Base-by-base conservation (phyloP, 2,888 invertebrate species). In the Odontocerum albicorne region DNA sequence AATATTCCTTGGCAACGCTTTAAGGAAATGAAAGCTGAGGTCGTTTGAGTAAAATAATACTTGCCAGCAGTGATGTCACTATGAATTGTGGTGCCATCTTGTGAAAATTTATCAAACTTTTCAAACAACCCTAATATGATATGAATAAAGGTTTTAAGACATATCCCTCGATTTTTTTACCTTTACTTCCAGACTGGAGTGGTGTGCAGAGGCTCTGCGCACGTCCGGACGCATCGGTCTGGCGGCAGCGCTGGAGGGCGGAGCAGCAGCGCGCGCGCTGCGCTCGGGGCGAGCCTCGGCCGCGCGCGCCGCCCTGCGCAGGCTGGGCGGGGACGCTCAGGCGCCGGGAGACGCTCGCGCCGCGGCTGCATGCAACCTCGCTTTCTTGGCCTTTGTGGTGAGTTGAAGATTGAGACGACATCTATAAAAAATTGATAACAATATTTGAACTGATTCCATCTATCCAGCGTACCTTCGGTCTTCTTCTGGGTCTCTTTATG, bases 131-230 rank as follows among this genome's bases (percentile, higher is more conserved):
- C n/a, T n/a, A n/a, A n/a, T n/a, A n/a, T n/a, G n/a, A n/a, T 7
- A 27, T 27, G 10, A 6, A 27, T 27, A 10, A 27, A 27, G 6
- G 10, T 27, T 27, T 27, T 27, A 7, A 27, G 27, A 10, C 6
- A 27, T 8, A 27, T 27, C 27, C 6, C 4, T 27, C 10, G 27
- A n/a, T n/a, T n/a, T n/a, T n/a, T n/a, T 33, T 6, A 15, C 17
- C 17, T 2, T 1, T 3, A n/a, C n/a, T 17, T 16, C 2, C 72
- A 79, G 79, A 19, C 84, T 84, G 63, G 79, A 73, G 62, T 96
- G 96, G 96, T 98, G 98, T 71, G 92, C 96, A 47, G 94, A 96
- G 64, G 86, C 91, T 16, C 90, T 98, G 45, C 93, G 95, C 68
- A 87, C 89, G 40, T 95, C 96, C n/a, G 86, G 85, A 68, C 91